A percentile compares a stretch with the other conserved stretches of the same genome.
Conservation (phyloP, 2,797 vertebrate species). For the Cynopterus sphinx region DNA sequence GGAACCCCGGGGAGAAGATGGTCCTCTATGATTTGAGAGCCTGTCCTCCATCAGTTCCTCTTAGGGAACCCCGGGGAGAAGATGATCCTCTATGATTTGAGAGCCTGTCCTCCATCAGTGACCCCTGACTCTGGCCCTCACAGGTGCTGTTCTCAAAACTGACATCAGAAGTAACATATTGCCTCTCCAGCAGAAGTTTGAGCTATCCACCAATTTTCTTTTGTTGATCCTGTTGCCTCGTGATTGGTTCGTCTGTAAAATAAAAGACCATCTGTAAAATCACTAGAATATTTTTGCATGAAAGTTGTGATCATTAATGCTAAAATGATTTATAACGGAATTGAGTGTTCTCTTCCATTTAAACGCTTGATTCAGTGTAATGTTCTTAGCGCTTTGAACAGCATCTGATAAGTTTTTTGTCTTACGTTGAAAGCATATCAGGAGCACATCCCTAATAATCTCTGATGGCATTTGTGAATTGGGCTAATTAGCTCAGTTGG, state of each 20-base stretch:
- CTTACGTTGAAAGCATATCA: neutral
- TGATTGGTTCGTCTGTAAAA: conserved; percentile 2
- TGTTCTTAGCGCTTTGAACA: neutral
- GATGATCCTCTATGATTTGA: neutral
- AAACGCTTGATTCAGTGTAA: neutral
- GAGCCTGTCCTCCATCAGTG: neutral
- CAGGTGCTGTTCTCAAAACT: neutral
- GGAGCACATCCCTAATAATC: neutral
- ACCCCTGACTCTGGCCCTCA: neutral
- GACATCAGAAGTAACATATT: rapidly evolving
- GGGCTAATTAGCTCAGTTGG: neutral
- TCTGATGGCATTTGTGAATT: neutral
- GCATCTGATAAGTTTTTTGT: neutral
- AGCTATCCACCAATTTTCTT: neutral
- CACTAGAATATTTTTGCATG: neutral
- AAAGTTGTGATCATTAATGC: neutral
- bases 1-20: neutral
- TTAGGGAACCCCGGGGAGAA: too few relatives aligned
- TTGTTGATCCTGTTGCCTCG: neutral
- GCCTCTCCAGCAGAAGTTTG: neutral
- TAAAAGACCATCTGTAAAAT: neutral
- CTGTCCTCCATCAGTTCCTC: neutral
- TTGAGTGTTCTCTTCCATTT: neutral
- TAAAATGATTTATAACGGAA: neutral
- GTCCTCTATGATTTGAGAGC: neutral